These are phyloP conservation scores for Craterocephalus amniculus DNA, from an alignment of 2,797 vertebrate genomes.

Conservation along the genomic window DNA sequence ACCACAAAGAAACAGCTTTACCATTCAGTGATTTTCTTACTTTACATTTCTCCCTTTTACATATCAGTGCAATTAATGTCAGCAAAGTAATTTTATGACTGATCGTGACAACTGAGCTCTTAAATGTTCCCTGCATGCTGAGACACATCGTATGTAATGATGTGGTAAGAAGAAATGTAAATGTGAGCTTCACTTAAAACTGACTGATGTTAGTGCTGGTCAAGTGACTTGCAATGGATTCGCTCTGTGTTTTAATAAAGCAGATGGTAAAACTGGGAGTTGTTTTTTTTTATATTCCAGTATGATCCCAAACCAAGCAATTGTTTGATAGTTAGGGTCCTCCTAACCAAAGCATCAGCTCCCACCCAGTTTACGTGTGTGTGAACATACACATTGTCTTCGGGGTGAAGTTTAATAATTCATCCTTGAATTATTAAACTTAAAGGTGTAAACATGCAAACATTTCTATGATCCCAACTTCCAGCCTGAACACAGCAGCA, in stretches of 20 bases:
- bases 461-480: conserved; percentile 26
- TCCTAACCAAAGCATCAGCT: no score
- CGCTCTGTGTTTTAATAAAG: conserved; percentile 48
- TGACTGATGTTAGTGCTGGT: conserved; percentile 19
- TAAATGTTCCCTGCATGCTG: conserved; percentile 13
- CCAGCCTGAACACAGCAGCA: conserved; percentile 79
- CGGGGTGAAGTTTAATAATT: background rate
- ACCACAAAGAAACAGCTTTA: conserved; percentile 17
- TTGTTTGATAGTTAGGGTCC: no score
- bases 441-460: no score
- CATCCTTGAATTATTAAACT: background rate
- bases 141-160: conserved; percentile 4
- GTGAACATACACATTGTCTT: background rate
- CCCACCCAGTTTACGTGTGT: no score
- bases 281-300: no score
- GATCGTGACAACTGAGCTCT: conserved; percentile 7
- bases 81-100: conserved; percentile 20
- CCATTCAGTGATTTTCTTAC: background rate
- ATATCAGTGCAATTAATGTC: conserved; percentile 1
- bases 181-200: conserved; percentile 29
- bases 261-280: conserved; percentile 9
- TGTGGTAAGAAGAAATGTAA: conserved; percentile 23
- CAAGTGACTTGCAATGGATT: conserved; percentile 21
- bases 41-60: background rate
- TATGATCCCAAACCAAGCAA: background rate